phyloP scores from a whole-genome alignment of 2,888 invertebrate genomes.

The Disparrhopalites patrizii region DNA sequence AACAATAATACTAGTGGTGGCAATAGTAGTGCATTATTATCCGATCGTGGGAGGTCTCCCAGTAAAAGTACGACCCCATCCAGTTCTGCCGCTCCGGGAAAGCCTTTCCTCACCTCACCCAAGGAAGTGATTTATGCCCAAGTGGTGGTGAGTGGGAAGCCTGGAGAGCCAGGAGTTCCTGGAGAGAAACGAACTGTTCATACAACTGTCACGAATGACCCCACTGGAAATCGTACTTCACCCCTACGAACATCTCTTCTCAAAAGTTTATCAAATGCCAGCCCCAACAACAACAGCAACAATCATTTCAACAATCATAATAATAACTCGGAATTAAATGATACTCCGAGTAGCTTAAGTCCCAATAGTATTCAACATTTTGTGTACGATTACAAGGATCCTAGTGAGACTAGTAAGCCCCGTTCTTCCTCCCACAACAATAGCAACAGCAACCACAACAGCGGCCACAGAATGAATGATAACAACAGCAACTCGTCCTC shows the following conservation, averaged over 20 bases:
- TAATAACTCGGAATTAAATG: constrained; percentile 10
- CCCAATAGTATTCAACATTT: constrained; percentile 28
- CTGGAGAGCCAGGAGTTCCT: constrained; percentile 45
- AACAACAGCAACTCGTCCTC: constrained; percentile 12
- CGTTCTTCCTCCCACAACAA: neutral
- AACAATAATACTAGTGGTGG: constrained; percentile 49
- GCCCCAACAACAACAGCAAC: neutral
- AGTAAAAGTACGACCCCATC: constrained; percentile 29
- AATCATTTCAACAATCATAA: neutral
- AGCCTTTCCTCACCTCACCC: constrained; percentile 30
- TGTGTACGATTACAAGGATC: constrained; percentile 26
- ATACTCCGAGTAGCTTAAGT: constrained; percentile 5
- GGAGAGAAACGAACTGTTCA: constrained; percentile 57
- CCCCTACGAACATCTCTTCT: constrained; percentile 5
- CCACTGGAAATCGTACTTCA: constrained; percentile 12
- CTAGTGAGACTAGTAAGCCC: neutral
- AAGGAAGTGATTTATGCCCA: constrained; percentile 69
- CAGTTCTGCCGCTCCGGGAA: constrained; percentile 27
- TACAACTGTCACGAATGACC: constrained; percentile 54
- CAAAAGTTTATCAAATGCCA: neutral
- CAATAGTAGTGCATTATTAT: constrained; percentile 52
- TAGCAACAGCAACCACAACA: neutral
- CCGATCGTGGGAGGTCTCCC: constrained; percentile 52
- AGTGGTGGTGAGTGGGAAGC: constrained; percentile 55
- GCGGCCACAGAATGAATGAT: neutral